Percentiles rank a stretch among this genome's conserved stretches.
Evolutionary conservation across 1,140 invertebrate species (phyloP).

Genomic region (Callitettix versicolor): DNA sequence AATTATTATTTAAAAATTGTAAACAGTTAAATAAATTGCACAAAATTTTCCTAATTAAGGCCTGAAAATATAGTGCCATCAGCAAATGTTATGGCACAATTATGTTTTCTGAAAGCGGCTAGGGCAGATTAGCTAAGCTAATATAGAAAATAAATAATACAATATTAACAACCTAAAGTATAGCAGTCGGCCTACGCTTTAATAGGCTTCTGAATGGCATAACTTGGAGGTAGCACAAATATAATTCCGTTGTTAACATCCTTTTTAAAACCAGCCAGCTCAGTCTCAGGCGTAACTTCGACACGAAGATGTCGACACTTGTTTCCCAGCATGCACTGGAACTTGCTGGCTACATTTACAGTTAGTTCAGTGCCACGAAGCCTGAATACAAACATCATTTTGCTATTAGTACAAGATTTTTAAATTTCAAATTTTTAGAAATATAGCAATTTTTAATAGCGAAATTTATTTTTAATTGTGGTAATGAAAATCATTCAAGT

Average conservation of each 20-base stretch:
- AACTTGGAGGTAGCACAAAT: conserved; percentile 41
- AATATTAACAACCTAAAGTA: no score
- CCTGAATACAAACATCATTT: conserved; percentile 32
- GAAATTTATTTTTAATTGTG: no score
- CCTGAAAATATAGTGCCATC: no score
- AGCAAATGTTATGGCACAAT: no score
- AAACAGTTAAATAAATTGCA: no score
- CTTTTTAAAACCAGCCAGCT: conserved; percentile 49
- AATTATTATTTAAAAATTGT: no score
- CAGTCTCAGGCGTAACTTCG: conserved; percentile 45
- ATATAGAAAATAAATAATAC: no score
- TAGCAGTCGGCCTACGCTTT: not conserved
- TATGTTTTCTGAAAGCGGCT: no score
- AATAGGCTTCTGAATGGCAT: conserved; percentile 22
- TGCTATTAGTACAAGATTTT: not conserved
- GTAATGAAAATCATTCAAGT: no score
- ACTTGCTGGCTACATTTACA: conserved; percentile 48
- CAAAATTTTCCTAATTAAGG: no score
- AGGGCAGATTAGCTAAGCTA: no score
- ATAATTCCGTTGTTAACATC: conserved; percentile 38
- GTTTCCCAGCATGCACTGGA: conserved; percentile 62
- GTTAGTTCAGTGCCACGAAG: conserved; percentile 46
- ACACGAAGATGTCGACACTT: conserved; percentile 52
- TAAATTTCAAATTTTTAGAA: not conserved
- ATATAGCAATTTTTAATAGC: no score